A percentile compares a stretch with the other conserved stretches of the same genome.
phyloP scores from a whole-genome alignment of 2,888 invertebrate genomes.

The Zaprionus bogoriensis region DNA sequence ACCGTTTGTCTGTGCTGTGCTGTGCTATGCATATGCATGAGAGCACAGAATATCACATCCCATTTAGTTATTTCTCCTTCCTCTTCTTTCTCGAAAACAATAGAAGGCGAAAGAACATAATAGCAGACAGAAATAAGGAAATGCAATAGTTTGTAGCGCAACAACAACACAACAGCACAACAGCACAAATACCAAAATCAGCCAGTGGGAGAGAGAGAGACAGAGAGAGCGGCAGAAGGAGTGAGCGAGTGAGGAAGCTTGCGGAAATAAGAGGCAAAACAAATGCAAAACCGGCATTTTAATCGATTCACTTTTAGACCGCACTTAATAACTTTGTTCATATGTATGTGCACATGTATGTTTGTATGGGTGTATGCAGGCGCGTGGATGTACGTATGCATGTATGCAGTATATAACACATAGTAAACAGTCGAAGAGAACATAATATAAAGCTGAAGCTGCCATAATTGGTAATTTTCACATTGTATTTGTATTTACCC shows the following conservation, averaged over 20 bases:
- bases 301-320: conserved; percentile 33
- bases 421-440: not conserved
- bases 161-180: conserved; percentile 29
- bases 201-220: conserved; percentile 1
- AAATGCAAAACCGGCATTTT: conserved; percentile 68
- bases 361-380: not conserved
- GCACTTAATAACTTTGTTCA: conserved; percentile 15
- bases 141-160: conserved; percentile 39
- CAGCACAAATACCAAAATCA: conserved; percentile 16
- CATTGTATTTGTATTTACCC: conserved; percentile 66
- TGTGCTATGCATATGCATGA: conserved; percentile 49
- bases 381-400: conserved; percentile 4
- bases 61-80: conserved; percentile 17
- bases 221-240: not conserved
- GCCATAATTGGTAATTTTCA: conserved; percentile 39
- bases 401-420: conserved; percentile 16
- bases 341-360: not conserved
- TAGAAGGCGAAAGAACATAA: conserved; percentile 21
- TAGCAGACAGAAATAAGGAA: conserved; percentile 47
- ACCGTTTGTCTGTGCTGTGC: conserved; percentile 32
- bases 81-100: conserved; percentile 4
- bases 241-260: conserved; percentile 4
- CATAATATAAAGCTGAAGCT: conserved; percentile 23
- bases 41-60: conserved; percentile 23
- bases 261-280: conserved; percentile 36